Base-by-base conservation (phyloP, 2,113 vertebrate species). In the Dolichotis patagonum region DNA sequence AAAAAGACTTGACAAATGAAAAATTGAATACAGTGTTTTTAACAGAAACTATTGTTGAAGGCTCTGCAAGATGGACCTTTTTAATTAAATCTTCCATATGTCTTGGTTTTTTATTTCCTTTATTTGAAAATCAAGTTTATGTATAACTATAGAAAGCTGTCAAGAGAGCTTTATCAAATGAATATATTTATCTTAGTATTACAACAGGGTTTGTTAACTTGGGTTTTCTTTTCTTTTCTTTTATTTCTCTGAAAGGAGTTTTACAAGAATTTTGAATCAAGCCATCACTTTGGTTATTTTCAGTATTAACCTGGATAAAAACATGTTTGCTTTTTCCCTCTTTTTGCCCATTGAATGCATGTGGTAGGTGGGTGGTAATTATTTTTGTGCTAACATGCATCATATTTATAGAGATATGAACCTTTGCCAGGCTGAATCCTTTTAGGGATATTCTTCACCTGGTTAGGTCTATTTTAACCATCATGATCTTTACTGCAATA, bases 281-380 rank as follows among this genome's bases (percentile, higher is more conserved):
- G 5, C 11, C 20, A 84, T 80, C 14, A n/a, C 14, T 80, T 84
- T 75, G 78, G 4, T 81, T 65, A 3, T 62, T 60, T 95, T 94
- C n/a, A n/a, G 84, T 88, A 73, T 90, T 75, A 90, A 83, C 19
- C 14, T 46, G 30, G 85, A 63, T 78, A 75, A 90, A 92, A 10
- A 86, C 38, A 10, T 67, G 35, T 19, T 38, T 85, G 1, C 14
- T 26, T 56, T 88, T 28, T 41, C 4, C 4, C 2, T 7, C 4
- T 0, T 24, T 69, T n/a, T 69, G 35, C 16, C 32, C 32, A 14
- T n/a, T 69, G 16, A 69, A 5, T 69, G 65, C 16, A n/a, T 17
- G 35, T 26, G 52, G 4, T 83, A 13, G 12, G 14, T 69, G 32
- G 20, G 24, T 71, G 2, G 2, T 38, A 93, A 73, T 81, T 32